These are phyloP conservation scores for Anarsia innoxiella DNA, from an alignment of 2,888 invertebrate species.

Conservation along the genomic window DNA sequence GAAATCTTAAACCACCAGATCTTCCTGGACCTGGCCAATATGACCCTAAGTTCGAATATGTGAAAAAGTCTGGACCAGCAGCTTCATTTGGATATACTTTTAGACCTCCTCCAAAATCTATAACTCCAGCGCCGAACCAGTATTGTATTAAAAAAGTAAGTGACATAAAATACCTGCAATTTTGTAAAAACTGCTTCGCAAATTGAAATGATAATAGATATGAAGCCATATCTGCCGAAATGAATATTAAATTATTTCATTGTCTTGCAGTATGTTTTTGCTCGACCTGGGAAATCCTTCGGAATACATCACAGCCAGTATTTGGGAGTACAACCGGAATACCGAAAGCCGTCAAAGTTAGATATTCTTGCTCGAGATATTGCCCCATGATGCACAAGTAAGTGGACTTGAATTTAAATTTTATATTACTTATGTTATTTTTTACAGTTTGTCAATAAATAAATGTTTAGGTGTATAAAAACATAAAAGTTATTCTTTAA, in stretches of 20 bases:
- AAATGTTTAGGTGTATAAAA: no score
- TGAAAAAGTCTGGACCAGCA: constrained; percentile 39
- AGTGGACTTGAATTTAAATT: no score
- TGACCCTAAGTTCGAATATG: constrained; percentile 44
- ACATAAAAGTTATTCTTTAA: not conserved
- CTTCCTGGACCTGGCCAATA: constrained; percentile 50
- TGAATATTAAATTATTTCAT: no score
- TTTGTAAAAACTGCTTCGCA: not conserved
- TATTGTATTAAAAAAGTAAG: constrained; percentile 62
- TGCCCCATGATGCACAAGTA: no score
- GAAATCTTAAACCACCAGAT: not conserved
- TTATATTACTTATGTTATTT: no score
- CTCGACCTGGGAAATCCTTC: constrained; percentile 51
- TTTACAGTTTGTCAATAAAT: no score
- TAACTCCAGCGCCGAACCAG: constrained; percentile 43
- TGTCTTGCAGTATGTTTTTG: no score
- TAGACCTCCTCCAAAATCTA: constrained; percentile 9
- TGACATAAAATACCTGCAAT: no score
- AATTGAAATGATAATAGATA: constrained; percentile 15
- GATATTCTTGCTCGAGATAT: constrained; percentile 22
- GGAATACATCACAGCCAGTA: constrained; percentile 50
- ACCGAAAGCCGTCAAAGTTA: constrained; percentile 37
- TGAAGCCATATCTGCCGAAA: constrained; percentile 32
- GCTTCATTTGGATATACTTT: constrained; percentile 37
- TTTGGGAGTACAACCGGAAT: constrained; percentile 35